These are phyloP conservation scores for Diorhabda sublineata DNA, from an alignment of 1,140 invertebrate genomes.

Conservation along the genomic window DNA sequence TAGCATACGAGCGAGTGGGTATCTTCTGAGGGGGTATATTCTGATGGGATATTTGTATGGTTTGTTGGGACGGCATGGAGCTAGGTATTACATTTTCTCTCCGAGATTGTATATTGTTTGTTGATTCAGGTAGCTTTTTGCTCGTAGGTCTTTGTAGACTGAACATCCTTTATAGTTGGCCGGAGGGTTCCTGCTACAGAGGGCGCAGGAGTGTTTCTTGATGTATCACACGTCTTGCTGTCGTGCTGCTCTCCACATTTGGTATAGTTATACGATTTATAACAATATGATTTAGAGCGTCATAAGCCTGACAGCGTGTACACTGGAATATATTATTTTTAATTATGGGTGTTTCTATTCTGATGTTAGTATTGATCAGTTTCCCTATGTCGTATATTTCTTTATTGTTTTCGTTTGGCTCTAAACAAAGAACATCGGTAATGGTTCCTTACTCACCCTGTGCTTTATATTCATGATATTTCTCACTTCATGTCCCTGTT, in stretches of 20 bases:
- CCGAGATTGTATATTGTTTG: conserved; percentile 4
- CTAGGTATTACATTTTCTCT: conserved; percentile 10
- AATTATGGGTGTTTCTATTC: conserved; percentile 25
- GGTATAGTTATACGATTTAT: no score
- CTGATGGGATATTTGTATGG: conserved; percentile 1
- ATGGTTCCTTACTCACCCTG: conserved; percentile 34
- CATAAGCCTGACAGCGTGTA: no score
- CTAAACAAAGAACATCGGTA: conserved; percentile 42
- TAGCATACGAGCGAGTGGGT: conserved; percentile 6
- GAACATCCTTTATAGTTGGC: conserved; percentile 45
- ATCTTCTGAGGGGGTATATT: background rate
- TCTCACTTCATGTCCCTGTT: conserved; percentile 26
- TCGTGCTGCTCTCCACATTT: conserved; percentile 28
- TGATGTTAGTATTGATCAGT: conserved; percentile 37
- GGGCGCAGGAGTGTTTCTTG: conserved; percentile 36
- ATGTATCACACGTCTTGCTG: conserved; percentile 44
- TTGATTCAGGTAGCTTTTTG: conserved; percentile 15
- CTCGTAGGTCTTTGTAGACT: conserved; percentile 34
- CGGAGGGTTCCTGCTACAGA: conserved; percentile 42
- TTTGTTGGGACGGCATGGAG: conserved; percentile 1
- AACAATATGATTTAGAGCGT: no score
- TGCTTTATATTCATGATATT: conserved; percentile 33
- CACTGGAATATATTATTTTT: no score
- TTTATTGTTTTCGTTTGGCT: conserved; percentile 41
- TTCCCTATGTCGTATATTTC: conserved; percentile 41